These are phyloP conservation scores for Anagyrus pseudococci DNA, from an alignment of 2,888 invertebrate genomes.

Conservation along the genomic window DNA sequence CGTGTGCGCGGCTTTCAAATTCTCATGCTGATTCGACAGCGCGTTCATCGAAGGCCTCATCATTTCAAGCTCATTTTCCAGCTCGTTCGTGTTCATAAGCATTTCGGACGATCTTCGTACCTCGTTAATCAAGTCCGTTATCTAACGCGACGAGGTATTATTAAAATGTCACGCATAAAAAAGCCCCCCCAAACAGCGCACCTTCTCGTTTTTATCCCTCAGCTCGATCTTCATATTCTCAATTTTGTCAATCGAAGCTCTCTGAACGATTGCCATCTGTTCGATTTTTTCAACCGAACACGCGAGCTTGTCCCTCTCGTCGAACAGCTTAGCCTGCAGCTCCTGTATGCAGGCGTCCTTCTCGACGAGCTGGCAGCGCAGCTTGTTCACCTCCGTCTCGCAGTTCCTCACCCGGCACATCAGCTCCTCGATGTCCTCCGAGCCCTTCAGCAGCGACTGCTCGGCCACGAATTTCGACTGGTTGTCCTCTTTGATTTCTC, in stretches of 20 bases:
- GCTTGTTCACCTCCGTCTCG: slow-evolving; percentile 26
- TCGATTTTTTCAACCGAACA: slow-evolving; percentile 41
- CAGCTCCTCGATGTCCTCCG: slow-evolving; percentile 10
- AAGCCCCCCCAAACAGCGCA: slow-evolving; percentile 20
- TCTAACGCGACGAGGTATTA: slow-evolving; percentile 34
- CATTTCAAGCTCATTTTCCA: slow-evolving; percentile 44
- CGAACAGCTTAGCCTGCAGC: slow-evolving; percentile 32
- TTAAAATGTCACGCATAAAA: neutral
- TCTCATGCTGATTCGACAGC: too few relatives aligned
- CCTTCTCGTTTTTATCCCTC: slow-evolving; percentile 46
- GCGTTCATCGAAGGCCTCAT: too few relatives aligned
- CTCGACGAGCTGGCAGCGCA: slow-evolving; percentile 44
- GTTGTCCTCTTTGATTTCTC: slow-evolving; percentile 7
- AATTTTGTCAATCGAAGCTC: slow-evolving; percentile 42
- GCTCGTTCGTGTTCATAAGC: slow-evolving; percentile 36
- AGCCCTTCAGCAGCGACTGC: too few relatives aligned
- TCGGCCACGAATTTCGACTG: neutral
- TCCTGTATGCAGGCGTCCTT: slow-evolving; percentile 44
- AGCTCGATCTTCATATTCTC: slow-evolving; percentile 45
- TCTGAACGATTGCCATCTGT: slow-evolving; percentile 41
- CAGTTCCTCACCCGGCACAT: slow-evolving; percentile 36
- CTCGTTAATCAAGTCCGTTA: slow-evolving; percentile 42
- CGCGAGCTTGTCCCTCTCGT: slow-evolving; percentile 26
- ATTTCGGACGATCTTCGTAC: slow-evolving; percentile 43
- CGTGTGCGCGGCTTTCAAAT: too few relatives aligned